Conservation (phyloP, 2,113 vertebrate species). For the Tenrec ecaudatus region DNA sequence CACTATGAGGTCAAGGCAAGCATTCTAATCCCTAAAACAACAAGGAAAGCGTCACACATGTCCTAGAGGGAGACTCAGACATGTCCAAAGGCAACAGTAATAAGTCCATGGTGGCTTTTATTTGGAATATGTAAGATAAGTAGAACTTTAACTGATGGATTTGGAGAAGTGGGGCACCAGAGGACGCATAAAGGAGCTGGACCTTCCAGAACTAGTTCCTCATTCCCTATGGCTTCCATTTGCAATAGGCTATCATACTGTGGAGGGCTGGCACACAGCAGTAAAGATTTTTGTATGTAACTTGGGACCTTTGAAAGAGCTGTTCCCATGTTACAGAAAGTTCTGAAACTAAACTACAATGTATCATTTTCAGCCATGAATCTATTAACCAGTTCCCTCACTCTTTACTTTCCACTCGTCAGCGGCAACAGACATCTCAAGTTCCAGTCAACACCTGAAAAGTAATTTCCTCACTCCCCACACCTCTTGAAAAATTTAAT, state of each 20-base stretch:
- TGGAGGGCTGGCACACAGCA: not conserved
- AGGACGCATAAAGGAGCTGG: not conserved
- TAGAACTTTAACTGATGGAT: not conserved
- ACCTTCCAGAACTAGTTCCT: not conserved
- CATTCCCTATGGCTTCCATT: not conserved
- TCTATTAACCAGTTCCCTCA: not conserved
- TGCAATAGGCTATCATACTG: not conserved
- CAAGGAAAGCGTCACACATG: no score
- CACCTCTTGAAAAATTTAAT: not conserved
- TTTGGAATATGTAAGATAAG: not conserved
- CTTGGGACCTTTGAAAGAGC: not conserved
- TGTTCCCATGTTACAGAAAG: not conserved
- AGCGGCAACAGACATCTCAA: not conserved
- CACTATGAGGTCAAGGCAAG: not conserved
- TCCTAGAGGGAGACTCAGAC: not conserved
- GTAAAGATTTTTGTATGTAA: not conserved
- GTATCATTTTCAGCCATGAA: not conserved
- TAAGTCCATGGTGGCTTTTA: not conserved
- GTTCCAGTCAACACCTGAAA: not conserved
- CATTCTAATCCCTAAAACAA: no score
- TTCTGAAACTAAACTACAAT: slow-evolving; percentile 10
- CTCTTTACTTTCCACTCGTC: not conserved
- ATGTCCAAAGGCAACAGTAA: not conserved
- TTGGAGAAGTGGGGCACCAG: not conserved
- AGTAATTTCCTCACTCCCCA: not conserved